phyloP scores from a whole-genome alignment of 2,113 vertebrate genomes.

The Solea senegalensis region DNA sequence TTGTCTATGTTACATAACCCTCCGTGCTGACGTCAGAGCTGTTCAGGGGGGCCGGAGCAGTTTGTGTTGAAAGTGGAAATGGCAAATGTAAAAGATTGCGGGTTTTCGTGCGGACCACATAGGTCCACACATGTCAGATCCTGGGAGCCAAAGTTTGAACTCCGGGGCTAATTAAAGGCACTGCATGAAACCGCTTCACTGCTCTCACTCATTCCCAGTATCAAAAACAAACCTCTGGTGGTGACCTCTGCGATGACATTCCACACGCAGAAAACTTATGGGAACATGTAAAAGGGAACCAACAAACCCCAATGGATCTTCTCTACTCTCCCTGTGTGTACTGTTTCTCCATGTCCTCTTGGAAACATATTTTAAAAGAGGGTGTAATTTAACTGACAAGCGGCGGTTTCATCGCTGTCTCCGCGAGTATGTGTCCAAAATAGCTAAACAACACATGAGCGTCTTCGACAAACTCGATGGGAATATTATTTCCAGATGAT shows the following conservation, averaged over 20 bases:
- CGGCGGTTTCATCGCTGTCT: neutral
- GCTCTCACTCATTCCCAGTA: neutral
- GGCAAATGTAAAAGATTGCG: neutral
- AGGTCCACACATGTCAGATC: neutral
- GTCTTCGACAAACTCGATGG: neutral
- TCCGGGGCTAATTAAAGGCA: no score
- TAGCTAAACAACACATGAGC: neutral
- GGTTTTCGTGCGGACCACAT: neutral
- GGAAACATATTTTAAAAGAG: neutral
- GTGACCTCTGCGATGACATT: conserved; percentile 4
- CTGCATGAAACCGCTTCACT: neutral
- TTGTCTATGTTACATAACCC: conserved; percentile 47
- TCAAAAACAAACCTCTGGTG: conserved; percentile 1
- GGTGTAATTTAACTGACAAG: neutral
- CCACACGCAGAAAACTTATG: neutral
- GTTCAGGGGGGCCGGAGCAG: neutral
- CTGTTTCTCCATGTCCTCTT: neutral
- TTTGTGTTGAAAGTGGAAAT: conserved; percentile 12
- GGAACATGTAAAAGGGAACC: conserved; percentile 9
- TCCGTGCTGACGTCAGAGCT: conserved; percentile 1
- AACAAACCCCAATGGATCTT: neutral
- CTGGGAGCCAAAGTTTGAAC: neutral
- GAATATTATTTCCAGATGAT: neutral
- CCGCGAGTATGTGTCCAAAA: neutral
- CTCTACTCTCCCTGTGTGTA: neutral